Base-by-base conservation (phyloP, 2,797 vertebrate genomes). In the Neopelma chrysocephalum region DNA sequence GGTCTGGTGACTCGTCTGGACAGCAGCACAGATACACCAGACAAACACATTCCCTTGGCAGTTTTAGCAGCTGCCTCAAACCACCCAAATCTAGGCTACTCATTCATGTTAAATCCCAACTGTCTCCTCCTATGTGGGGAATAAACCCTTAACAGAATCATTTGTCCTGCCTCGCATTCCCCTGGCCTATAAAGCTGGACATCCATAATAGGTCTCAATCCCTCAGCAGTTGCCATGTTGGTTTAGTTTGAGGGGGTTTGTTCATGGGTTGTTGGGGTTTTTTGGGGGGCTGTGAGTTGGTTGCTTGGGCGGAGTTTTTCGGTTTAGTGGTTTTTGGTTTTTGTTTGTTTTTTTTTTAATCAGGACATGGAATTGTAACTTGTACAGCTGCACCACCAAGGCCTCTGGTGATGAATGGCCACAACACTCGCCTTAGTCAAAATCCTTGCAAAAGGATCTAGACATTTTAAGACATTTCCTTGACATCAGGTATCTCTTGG, bases 391-490 rank as follows among this genome's bases (percentile, higher is more conserved):
- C 16, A 79, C 18, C 70, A 21, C 22, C 6, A 4, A 89, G 42
- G 56, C 53, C 60, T 78, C 54, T 69, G 57, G 16, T n/a, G 43
- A 72, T 19, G 76, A 29, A 73, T 12, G 21, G 29, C 69, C 21
- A 51, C 58, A 81, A 53, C 51, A 58, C 27, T 54, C 3, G 2
- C 50, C 68, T 45, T 19, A 79, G 47, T 54, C 72, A 53, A 61
- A 93, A 75, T n/a, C 70, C 61, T 73, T 64, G 58, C 62, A 60
- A 84, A 79, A 79, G 34, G 66, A 84, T 36, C 58, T 13, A 79
- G 34, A 51, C 27, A 68, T 87, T 91, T 90, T 12, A 56, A 87
- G 51, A 45, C 26, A 69, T 54, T 69, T 68, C 85, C 81, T 84
- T 86, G 60, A 69, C 42, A 90, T 64, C 32, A 71, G 21, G 16